Conservation (phyloP, 1,140 invertebrate genomes). For the Drosophila gunungcola region DNA sequence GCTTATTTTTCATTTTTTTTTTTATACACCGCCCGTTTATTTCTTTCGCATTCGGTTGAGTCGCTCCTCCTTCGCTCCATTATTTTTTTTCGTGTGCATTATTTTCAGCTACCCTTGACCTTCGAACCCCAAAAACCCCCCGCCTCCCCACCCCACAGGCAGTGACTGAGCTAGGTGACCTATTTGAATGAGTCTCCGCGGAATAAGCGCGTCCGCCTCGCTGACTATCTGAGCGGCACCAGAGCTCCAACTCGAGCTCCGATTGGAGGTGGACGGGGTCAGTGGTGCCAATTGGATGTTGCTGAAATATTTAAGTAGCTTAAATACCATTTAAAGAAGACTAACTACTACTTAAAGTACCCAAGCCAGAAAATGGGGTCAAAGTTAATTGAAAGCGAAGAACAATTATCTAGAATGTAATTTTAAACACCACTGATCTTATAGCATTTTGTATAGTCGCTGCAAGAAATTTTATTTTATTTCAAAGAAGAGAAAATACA, state of each 20-base stretch:
- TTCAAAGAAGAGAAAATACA: too few relatives aligned
- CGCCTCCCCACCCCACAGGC: neutral
- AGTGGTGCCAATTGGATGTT: constrained; percentile 23
- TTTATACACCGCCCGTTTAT: neutral
- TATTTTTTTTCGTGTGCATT: constrained; percentile 47
- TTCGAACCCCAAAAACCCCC: too few relatives aligned
- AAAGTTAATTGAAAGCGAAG: neutral
- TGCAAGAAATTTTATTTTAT: too few relatives aligned
- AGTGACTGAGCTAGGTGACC: constrained; percentile 61
- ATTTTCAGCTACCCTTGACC: constrained; percentile 66
- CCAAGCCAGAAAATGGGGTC: too few relatives aligned
- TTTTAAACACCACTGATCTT: too few relatives aligned
- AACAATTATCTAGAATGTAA: too few relatives aligned
- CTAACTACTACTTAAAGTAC: too few relatives aligned
- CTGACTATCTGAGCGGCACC: constrained; percentile 43
- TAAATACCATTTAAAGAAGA: neutral
- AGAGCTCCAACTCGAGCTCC: constrained; percentile 7
- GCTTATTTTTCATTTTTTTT: constrained; percentile 60
- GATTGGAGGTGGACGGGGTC: constrained; percentile 4
- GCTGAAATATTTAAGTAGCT: neutral
- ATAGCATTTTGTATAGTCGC: too few relatives aligned
- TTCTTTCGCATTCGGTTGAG: constrained; percentile 18
- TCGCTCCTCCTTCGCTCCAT: neutral
- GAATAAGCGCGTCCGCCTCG: constrained; percentile 60
- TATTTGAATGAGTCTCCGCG: constrained; percentile 77